Percentiles rank a stretch among this genome's conserved stretches.
Conservation (phyloP, 2,888 invertebrate species). For the Kuschelorhynchus macadamiae region DNA sequence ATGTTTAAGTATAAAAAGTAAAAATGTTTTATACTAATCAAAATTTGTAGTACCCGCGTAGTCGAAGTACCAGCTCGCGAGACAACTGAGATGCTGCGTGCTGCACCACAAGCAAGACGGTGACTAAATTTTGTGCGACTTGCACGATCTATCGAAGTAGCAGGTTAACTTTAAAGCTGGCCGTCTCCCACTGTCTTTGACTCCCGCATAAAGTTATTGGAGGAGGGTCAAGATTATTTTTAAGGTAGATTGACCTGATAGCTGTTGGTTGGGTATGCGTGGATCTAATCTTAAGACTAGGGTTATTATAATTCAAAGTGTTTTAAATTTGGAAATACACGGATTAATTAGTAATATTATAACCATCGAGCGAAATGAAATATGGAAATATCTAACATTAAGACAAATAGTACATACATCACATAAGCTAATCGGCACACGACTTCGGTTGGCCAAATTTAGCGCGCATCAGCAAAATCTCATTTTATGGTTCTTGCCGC, state of each 20-base stretch:
- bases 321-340: background rate
- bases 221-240: constrained; percentile 40
- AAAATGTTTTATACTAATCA: background rate
- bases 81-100: constrained; percentile 46
- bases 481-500: too few relatives aligned
- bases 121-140: constrained; percentile 48
- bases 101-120: constrained; percentile 53
- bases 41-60: constrained; percentile 6
- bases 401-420: too few relatives aligned
- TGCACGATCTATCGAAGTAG: constrained; percentile 40
- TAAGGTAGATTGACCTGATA: constrained; percentile 31
- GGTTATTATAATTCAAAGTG: constrained; percentile 2
- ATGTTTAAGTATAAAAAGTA: background rate
- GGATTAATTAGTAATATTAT: too few relatives aligned
- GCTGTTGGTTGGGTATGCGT: constrained; percentile 1
- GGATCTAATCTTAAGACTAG: constrained; percentile 28
- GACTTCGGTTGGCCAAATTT: too few relatives aligned
- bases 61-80: constrained; percentile 6
- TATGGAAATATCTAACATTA: too few relatives aligned
- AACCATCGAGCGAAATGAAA: too few relatives aligned
- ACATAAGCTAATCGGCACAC: too few relatives aligned
- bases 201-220: constrained; percentile 47
- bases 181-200: constrained; percentile 46
- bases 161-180: constrained; percentile 45
- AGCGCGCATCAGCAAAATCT: too few relatives aligned